Percentiles rank a stretch among this genome's conserved stretches.
phyloP scores from a whole-genome alignment of 2,888 invertebrate genomes.

The Erebia aethiops region DNA sequence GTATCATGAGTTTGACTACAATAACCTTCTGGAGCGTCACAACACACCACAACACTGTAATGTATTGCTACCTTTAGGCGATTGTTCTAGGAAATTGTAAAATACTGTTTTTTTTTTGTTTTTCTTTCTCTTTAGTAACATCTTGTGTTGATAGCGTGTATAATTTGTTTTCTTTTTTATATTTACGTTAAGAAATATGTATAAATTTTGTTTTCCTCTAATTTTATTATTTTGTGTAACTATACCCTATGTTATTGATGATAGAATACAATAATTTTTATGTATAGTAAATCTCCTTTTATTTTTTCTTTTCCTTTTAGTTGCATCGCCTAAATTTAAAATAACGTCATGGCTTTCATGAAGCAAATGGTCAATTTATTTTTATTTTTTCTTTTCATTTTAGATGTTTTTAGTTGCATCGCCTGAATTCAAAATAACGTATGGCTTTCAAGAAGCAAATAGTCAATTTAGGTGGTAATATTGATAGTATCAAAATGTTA shows the following conservation, averaged over 20 bases:
- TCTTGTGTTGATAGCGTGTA: constrained; percentile 80
- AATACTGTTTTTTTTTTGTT: constrained; percentile 74
- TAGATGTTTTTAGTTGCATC: constrained; percentile 31
- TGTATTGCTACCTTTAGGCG: constrained; percentile 40
- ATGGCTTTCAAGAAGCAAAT: constrained; percentile 30
- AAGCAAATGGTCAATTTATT: constrained; percentile 57
- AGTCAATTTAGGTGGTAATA: constrained; percentile 42
- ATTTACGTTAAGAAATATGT: constrained; percentile 81
- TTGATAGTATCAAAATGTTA: neutral
- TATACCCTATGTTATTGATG: constrained; percentile 82
- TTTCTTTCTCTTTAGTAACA: constrained; percentile 65
- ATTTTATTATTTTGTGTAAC: constrained; percentile 83
- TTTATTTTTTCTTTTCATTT: constrained; percentile 60
- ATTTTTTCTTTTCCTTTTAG: constrained; percentile 56
- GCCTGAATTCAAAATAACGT: constrained; percentile 6
- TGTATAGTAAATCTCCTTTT: constrained; percentile 78
- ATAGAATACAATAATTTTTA: constrained; percentile 83
- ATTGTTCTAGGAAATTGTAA: constrained; percentile 78
- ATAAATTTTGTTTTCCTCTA: constrained; percentile 81
- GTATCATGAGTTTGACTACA: neutral
- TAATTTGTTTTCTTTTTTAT: constrained; percentile 75
- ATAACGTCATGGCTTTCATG: constrained; percentile 33
- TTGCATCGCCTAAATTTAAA: neutral
- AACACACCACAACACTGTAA: neutral
- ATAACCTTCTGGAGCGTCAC: neutral